A percentile compares a stretch with the other conserved stretches of the same genome.
These are phyloP conservation scores for Brachionus sp. DNA, from an alignment of 1,140 invertebrate genomes.

Conservation along the genomic window DNA sequence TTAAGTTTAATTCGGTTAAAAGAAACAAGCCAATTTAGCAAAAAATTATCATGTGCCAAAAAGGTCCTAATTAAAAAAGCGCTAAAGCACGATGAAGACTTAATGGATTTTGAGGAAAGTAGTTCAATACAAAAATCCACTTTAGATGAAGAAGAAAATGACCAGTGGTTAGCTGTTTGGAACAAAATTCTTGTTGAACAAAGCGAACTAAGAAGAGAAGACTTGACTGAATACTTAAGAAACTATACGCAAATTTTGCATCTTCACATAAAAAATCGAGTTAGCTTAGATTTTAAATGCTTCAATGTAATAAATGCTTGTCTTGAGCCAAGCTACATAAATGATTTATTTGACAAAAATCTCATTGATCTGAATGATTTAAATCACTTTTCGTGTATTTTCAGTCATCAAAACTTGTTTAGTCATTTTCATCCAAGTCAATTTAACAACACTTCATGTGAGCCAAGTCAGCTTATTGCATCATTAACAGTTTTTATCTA, in stretches of 20 bases:
- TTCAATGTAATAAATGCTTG: conserved; percentile 6
- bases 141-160: neutral
- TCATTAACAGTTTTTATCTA: neutral
- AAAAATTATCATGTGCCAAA: neutral
- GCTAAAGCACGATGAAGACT: neutral
- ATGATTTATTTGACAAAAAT: neutral
- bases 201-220: neutral
- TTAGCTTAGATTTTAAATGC: conserved; percentile 20
- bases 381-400: neutral
- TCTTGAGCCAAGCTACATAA: neutral
- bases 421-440: neutral
- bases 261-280: neutral
- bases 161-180: neutral
- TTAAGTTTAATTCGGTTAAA: neutral
- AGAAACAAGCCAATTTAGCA: neutral
- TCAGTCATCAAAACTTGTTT: neutral
- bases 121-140: neutral
- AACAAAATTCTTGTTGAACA: conserved; percentile 6
- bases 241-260: neutral
- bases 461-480: neutral
- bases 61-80: neutral
- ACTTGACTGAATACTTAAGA: neutral
- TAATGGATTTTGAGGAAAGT: neutral
- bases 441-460: neutral
- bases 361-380: neutral